Conservation (phyloP, 1,140 invertebrate genomes). For the Tetragnatha versicolor region DNA sequence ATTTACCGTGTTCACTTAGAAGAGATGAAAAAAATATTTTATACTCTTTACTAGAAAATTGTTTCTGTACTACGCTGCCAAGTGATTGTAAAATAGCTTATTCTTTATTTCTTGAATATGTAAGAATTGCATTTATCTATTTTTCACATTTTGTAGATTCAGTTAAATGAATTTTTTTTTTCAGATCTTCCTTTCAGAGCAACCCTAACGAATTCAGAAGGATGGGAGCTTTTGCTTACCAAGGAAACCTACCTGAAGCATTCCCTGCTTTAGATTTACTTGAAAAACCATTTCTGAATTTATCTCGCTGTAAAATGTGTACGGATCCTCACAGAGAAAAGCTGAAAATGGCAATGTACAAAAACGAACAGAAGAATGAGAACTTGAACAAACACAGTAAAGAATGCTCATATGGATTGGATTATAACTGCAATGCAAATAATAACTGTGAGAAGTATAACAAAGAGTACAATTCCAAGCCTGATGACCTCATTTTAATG, state of each 20-base stretch:
- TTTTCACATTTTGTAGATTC: no score
- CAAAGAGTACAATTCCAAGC: neutral
- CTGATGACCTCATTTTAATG: neutral
- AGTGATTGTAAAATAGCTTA: no score
- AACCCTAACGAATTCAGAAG: constrained; percentile 7
- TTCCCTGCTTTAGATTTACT: constrained; percentile 31
- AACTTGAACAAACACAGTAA: constrained; percentile 25
- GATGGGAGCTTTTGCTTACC: constrained; percentile 33
- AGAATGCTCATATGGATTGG: constrained; percentile 1
- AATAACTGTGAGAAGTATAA: no score
- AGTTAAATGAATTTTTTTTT: constrained; percentile 3
- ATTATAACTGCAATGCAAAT: constrained; percentile 39
- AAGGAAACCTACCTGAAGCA: constrained; percentile 2
- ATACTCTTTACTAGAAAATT: no score
- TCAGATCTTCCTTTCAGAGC: constrained; percentile 1
- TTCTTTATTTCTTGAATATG: no score
- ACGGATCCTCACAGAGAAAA: neutral
- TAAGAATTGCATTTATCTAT: no score
- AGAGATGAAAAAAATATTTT: no score
- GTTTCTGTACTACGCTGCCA: no score
- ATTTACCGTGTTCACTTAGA: no score
- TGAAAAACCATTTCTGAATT: constrained; percentile 36
- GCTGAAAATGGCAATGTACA: neutral
- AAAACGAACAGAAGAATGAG: constrained; percentile 25
- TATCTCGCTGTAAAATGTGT: constrained; percentile 3